Conservation (phyloP, 2,888 invertebrate genomes). For the Iselma pallidipennis region DNA sequence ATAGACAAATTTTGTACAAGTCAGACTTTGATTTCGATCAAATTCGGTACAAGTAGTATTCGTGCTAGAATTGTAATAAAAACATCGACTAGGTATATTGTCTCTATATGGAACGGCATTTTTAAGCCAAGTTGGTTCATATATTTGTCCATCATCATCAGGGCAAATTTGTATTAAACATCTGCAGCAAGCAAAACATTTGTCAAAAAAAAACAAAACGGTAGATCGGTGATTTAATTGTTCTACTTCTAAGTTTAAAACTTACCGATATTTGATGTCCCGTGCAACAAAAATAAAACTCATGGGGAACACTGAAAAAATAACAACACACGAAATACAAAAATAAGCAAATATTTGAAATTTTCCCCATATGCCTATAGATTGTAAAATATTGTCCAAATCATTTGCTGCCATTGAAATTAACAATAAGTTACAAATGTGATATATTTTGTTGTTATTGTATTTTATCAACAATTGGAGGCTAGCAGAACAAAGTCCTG, state of each 20-base stretch:
- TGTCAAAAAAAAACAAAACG: too few species aligned
- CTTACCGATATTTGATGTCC: constrained; percentile 43
- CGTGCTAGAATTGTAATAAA: constrained; percentile 24
- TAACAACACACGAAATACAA: constrained; percentile 38
- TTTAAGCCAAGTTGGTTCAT: constrained; percentile 56
- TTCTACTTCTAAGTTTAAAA: background rate
- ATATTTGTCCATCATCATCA: constrained; percentile 44
- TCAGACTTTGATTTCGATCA: constrained; percentile 30
- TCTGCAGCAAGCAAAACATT: constrained; percentile 45
- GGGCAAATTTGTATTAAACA: constrained; percentile 62
- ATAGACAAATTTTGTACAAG: constrained; percentile 45
- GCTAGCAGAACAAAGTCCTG: too few species aligned
- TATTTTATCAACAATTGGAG: too few species aligned
- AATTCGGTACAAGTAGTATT: constrained; percentile 33
- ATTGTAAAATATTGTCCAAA: constrained; percentile 56
- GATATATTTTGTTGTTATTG: too few species aligned
- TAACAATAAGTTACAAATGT: too few species aligned
- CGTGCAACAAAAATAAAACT: constrained; percentile 45
- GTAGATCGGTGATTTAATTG: too few species aligned
- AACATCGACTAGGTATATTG: constrained; percentile 39
- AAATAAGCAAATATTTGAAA: constrained; percentile 52
- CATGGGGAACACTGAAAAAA: constrained; percentile 40
- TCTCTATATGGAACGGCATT: constrained; percentile 55
- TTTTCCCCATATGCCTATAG: constrained; percentile 58
- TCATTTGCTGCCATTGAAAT: constrained; percentile 31